These are phyloP conservation scores for Drosophila setosimentum DNA, from an alignment of 2,888 invertebrate genomes.

Conservation along the genomic window DNA sequence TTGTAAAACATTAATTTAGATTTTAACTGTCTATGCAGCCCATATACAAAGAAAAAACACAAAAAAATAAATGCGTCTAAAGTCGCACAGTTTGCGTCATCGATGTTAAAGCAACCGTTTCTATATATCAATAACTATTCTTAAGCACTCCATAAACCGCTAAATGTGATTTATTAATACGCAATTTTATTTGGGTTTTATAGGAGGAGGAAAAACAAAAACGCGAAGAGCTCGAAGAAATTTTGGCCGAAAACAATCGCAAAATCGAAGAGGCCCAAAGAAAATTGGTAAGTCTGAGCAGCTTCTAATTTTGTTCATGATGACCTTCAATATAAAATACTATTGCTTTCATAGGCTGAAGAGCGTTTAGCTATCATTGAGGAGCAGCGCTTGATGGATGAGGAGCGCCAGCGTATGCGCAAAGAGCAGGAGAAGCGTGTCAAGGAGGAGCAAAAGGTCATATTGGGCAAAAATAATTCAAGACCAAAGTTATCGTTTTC, in stretches of 20 bases:
- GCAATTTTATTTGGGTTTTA: constrained; percentile 85
- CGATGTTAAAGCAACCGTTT: constrained; percentile 67
- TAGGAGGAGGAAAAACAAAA: constrained; percentile 99
- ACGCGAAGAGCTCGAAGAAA: constrained; percentile 97
- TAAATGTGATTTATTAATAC: constrained; percentile 61
- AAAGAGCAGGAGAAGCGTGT: constrained; percentile 96
- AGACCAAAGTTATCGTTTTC: constrained; percentile 97
- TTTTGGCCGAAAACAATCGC: constrained; percentile 98
- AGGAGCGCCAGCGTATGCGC: constrained; percentile 95
- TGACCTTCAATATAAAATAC: not conserved
- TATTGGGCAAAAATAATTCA: constrained; percentile 98
- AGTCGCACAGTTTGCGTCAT: constrained; percentile 53
- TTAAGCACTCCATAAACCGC: constrained; percentile 45
- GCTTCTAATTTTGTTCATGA: not conserved
- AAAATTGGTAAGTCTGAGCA: constrained; percentile 91
- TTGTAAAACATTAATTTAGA: constrained; percentile 65
- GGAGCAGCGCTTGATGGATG: constrained; percentile 98
- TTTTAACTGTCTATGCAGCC: constrained; percentile 63
- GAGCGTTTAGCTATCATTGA: constrained; percentile 98
- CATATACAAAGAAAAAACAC: constrained; percentile 43
- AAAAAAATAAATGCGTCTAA: constrained; percentile 41
- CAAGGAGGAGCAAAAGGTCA: constrained; percentile 98
- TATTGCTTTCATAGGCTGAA: constrained; percentile 90
- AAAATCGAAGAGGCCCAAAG: constrained; percentile 99
- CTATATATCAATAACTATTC: constrained; percentile 50